phyloP scores from a whole-genome alignment of 2,888 invertebrate genomes.

The Nemoura dubitans region DNA sequence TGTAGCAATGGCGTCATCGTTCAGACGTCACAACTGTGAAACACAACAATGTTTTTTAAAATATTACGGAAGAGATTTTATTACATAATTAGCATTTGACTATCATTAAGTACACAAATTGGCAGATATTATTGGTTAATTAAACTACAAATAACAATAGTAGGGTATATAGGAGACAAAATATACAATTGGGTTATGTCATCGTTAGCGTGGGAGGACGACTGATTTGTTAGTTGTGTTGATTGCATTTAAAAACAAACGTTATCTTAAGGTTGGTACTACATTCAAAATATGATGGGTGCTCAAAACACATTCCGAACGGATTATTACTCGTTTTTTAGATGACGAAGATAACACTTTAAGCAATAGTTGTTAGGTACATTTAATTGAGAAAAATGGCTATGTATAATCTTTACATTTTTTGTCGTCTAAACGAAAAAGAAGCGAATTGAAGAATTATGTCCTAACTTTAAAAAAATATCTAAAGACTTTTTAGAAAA shows the following conservation, averaged over 20 bases:
- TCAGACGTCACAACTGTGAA: too few relatives aligned
- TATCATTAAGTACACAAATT: slow-evolving; percentile 43
- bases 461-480: neutral
- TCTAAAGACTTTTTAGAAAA: slow-evolving; percentile 3
- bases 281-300: neutral
- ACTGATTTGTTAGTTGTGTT: neutral
- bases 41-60: neutral
- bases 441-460: neutral
- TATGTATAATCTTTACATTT: neutral
- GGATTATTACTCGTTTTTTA: neutral
- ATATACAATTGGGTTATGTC: neutral
- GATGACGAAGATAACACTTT: neutral
- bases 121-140: neutral
- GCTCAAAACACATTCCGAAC: neutral
- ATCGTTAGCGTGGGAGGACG: neutral
- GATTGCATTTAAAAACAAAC: neutral
- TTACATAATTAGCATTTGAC: slow-evolving; percentile 48
- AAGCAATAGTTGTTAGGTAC: neutral
- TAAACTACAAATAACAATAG: slow-evolving; percentile 2
- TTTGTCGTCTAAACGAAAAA: neutral
- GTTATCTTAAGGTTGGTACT: too few relatives aligned
- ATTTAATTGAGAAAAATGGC: neutral
- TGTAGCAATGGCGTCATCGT: too few relatives aligned
- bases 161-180: neutral
- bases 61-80: neutral